Conservation (phyloP, 2,113 vertebrate species). For the Myxocyprinus asiaticus region DNA sequence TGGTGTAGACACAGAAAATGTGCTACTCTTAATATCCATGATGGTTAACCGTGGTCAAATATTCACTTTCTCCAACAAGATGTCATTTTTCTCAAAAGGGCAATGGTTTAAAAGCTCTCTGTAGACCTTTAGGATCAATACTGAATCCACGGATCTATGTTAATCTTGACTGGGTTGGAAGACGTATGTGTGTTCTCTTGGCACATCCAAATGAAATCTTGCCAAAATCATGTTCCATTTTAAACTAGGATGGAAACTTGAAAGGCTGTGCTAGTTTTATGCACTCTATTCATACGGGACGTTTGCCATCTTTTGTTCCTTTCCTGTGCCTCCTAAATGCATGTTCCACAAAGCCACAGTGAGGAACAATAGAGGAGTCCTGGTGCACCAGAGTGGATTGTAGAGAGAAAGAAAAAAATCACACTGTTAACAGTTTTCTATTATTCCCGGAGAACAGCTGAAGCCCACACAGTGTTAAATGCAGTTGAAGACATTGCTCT, state of each 20-base stretch:
- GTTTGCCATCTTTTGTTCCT: slow-evolving; percentile 34
- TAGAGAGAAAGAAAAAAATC: slow-evolving; percentile 30
- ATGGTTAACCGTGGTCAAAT: slow-evolving; percentile 9
- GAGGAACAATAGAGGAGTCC: slow-evolving; percentile 46
- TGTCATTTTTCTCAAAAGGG: background rate
- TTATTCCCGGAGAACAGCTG: slow-evolving; percentile 31
- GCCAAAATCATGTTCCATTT: background rate
- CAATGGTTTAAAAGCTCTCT: slow-evolving; percentile 11
- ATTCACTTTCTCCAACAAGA: slow-evolving; percentile 6
- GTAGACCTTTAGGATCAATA: background rate
- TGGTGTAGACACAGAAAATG: slow-evolving; percentile 62
- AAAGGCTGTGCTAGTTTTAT: slow-evolving; percentile 10
- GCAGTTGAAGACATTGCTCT: slow-evolving; percentile 36
- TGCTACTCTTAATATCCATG: slow-evolving; percentile 58
- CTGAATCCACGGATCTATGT: slow-evolving; percentile 3
- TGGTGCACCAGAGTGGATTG: slow-evolving; percentile 51
- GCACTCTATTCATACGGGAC: background rate
- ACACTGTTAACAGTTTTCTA: slow-evolving; percentile 47
- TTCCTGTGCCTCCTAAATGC: background rate
- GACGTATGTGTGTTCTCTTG: background rate
- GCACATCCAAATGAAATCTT: background rate
- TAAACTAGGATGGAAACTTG: background rate
- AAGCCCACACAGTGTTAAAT: slow-evolving; percentile 47
- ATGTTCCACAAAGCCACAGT: slow-evolving; percentile 5
- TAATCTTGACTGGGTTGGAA: slow-evolving; percentile 15